These are phyloP conservation scores for Ophioninae sp. DNA, from an alignment of 2,888 invertebrate genomes.

Conservation along the genomic window DNA sequence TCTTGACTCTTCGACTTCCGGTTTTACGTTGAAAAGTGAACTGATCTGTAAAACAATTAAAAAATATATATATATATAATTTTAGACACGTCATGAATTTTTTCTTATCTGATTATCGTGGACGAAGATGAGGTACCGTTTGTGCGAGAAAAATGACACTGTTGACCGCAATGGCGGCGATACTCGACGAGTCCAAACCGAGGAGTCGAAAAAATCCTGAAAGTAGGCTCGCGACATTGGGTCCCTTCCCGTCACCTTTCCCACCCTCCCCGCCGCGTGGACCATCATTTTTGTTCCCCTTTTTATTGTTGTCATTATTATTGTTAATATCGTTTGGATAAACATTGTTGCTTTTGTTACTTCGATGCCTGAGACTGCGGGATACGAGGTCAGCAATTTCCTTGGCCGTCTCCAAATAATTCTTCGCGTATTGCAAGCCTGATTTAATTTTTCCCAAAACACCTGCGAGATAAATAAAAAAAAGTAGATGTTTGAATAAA, in stretches of 20 bases:
- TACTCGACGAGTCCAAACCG: slow-evolving; percentile 89
- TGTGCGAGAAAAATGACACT: slow-evolving; percentile 92
- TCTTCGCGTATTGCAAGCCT: slow-evolving; percentile 82
- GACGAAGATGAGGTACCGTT: slow-evolving; percentile 83
- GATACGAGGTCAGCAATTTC: slow-evolving; percentile 85
- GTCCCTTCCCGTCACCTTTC: slow-evolving; percentile 71
- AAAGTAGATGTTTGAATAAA: slow-evolving; percentile 5
- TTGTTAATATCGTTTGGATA: not conserved
- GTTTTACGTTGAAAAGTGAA: slow-evolving; percentile 82
- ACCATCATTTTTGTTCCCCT: slow-evolving; percentile 51
- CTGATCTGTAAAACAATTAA: slow-evolving; percentile 83
- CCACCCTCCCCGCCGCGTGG: slow-evolving; percentile 68
- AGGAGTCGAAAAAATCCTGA: slow-evolving; percentile 86
- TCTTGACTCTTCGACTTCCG: slow-evolving; percentile 75
- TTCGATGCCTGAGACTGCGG: slow-evolving; percentile 81
- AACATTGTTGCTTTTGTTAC: slow-evolving; percentile 31
- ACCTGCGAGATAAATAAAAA: slow-evolving; percentile 64
- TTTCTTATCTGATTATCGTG: not conserved
- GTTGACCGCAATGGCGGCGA: slow-evolving; percentile 91
- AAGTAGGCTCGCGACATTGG: slow-evolving; percentile 74
- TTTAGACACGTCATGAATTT: not conserved
- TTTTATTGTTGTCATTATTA: not conserved
- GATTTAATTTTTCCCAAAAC: slow-evolving; percentile 81
- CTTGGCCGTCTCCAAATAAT: slow-evolving; percentile 82
- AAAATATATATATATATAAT: not conserved